Conservation (phyloP, 2,888 invertebrate genomes). For the Flexamia atlantica region DNA sequence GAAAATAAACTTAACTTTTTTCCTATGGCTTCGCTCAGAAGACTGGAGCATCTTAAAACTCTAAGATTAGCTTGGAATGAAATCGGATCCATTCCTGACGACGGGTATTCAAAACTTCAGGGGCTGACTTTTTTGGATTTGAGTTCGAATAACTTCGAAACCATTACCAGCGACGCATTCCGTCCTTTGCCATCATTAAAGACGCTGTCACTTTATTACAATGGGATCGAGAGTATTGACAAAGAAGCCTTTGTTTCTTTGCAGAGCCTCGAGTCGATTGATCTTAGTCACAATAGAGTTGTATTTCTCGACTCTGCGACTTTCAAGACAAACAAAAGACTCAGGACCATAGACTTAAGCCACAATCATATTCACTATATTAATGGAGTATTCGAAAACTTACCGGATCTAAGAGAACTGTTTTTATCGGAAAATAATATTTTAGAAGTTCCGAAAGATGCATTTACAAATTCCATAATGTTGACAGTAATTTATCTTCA, state of each 20-base stretch:
- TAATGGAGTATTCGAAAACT: constrained; percentile 87
- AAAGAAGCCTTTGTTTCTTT: constrained; percentile 87
- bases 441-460: constrained; percentile 87
- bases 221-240: constrained; percentile 87
- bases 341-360: constrained; percentile 91
- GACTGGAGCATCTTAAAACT: constrained; percentile 84
- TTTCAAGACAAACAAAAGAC: constrained; percentile 86
- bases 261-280: constrained; percentile 87
- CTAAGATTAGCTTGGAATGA: constrained; percentile 81
- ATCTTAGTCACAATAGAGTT: constrained; percentile 93
- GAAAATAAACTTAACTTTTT: constrained; percentile 92
- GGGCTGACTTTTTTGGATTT: constrained; percentile 88
- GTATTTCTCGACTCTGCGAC: constrained; percentile 85
- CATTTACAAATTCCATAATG: constrained; percentile 86
- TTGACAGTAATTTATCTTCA: constrained; percentile 91
- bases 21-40: constrained; percentile 87
- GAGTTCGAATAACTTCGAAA: constrained; percentile 90
- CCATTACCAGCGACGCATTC: constrained; percentile 87
- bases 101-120: constrained; percentile 83
- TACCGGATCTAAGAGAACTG: constrained; percentile 88
- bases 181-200: constrained; percentile 87
- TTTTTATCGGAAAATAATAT: constrained; percentile 94
- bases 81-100: constrained; percentile 82
- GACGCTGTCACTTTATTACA: constrained; percentile 90
- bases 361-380: constrained; percentile 94